Conservation (phyloP, 2,888 invertebrate species). For the Chymomyza amoena region DNA sequence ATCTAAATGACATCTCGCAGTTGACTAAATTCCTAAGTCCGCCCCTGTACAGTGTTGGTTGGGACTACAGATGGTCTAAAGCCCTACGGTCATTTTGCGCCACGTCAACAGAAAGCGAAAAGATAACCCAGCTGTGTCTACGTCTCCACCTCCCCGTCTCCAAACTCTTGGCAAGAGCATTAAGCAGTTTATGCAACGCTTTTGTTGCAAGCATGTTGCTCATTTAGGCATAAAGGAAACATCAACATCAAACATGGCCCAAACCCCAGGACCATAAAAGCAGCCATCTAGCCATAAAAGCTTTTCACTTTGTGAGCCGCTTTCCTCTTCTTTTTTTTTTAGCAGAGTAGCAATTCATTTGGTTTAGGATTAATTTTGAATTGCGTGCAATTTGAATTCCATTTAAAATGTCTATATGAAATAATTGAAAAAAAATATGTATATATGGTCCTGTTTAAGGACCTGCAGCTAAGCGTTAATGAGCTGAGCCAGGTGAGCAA, state of each 20-base stretch:
- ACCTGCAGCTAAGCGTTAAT: neutral
- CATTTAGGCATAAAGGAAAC: constrained; percentile 59
- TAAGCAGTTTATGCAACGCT: neutral
- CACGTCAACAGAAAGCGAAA: constrained; percentile 56
- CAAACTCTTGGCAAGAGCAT: neutral
- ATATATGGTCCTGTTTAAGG: neutral
- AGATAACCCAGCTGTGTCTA: neutral
- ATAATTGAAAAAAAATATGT: neutral
- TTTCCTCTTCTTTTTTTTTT: constrained; percentile 27
- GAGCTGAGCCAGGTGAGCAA: neutral
- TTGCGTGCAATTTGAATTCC: constrained; percentile 67
- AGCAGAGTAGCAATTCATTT: constrained; percentile 49
- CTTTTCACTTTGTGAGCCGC: constrained; percentile 25
- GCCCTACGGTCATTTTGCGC: constrained; percentile 33
- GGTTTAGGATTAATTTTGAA: constrained; percentile 67
- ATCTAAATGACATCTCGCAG: too few relatives aligned
- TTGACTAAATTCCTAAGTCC: too few relatives aligned
- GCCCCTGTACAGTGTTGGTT: too few relatives aligned
- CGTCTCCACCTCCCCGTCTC: neutral
- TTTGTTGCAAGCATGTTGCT: constrained; percentile 33
- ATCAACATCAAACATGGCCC: constrained; percentile 9
- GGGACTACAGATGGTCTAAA: neutral
- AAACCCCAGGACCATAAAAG: neutral
- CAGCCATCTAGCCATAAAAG: neutral
- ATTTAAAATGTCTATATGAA: constrained; percentile 50